Evolutionary conservation across 2,797 vertebrate genomes (phyloP), one percentile per base, ranked within the genome.

Genomic region (Cetoscarus ocellatus): DNA sequence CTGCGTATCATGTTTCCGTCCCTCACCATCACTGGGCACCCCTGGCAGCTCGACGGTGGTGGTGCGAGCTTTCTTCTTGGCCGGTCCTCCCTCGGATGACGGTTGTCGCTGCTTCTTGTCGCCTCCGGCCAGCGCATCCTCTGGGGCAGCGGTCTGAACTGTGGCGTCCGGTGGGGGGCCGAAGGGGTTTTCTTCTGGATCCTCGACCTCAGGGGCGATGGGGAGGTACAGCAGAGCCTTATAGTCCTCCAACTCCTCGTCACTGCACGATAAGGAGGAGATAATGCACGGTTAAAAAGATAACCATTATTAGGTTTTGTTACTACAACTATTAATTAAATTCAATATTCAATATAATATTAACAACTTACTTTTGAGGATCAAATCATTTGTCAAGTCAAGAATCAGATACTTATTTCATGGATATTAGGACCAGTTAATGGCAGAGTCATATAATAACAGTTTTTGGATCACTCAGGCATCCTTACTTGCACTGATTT

Each of bases 41-140:
- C 98, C 98, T 93, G 99, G 97, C 27, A 99, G 95, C 66, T 99
- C 98, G 3, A 99, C 97, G 77, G 95, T 98, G 90, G 98, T 99
- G 42, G 97, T 99, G 87, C 98, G 97, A 69, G 97, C 96, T 83
- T 99, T 99, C 93, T 99, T 99, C 91, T 97, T 97, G 64, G 97
- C 95, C 0, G 96, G 96, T 36, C 95, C 97, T 42, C 96, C 97
- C 19, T 99, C 98, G 0, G 96, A 92, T 3, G 95, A 95, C 1
- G 95, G 94, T 69, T 96, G 97, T 3, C 97, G 93, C 84, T 98
- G 98, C 87, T 97, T 98, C 77, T 98, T 98, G 56, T 96, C 95
- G 0, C 94, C 92, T 0, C 91, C 90, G 1, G 71, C 38, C 7
- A 87, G 40, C 8, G 77, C 65, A 0, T 99, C 98, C 0, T 99